phyloP scores from a whole-genome alignment of 2,888 invertebrate species.

The Branchipolynoe longqiensis region DNA sequence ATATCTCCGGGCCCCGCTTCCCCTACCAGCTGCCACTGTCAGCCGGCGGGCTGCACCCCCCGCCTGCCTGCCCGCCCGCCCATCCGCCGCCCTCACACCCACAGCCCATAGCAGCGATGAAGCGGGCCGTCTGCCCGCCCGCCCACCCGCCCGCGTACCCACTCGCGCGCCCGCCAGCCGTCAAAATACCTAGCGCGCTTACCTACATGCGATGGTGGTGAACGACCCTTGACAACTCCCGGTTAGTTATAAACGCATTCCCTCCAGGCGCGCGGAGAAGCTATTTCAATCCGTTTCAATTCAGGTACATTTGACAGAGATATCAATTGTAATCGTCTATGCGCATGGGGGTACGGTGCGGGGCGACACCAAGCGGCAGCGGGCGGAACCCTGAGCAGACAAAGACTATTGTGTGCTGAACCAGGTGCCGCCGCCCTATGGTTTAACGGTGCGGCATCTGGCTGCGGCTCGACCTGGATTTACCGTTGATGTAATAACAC shows the following conservation, averaged over 20 bases:
- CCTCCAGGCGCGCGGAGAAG: too few relatives aligned
- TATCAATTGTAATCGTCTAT: too few relatives aligned
- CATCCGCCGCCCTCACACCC: not conserved
- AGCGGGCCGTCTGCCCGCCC: not conserved
- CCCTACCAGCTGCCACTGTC: constrained; percentile 8
- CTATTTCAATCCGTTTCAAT: too few relatives aligned
- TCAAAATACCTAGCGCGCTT: constrained; percentile 21
- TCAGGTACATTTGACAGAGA: too few relatives aligned
- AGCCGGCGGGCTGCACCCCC: not conserved
- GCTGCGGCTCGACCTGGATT: constrained; percentile 13
- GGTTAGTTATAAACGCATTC: too few relatives aligned
- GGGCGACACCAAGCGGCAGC: too few relatives aligned
- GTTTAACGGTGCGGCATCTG: constrained; percentile 21
- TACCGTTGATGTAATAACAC: constrained; percentile 20
- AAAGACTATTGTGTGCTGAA: constrained; percentile 48
- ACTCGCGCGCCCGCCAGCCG: not conserved
- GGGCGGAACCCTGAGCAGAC: constrained; percentile 39
- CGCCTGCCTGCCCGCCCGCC: not conserved
- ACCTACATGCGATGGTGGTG: too few relatives aligned
- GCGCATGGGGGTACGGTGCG: too few relatives aligned
- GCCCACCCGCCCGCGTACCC: too few relatives aligned
- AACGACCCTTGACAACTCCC: too few relatives aligned
- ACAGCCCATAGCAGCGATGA: not conserved
- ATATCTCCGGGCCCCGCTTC: not conserved
- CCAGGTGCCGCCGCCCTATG: constrained; percentile 28